Evolutionary conservation across 2,888 invertebrate species (phyloP).

Genomic region (Epistrophe grossulariae): DNA sequence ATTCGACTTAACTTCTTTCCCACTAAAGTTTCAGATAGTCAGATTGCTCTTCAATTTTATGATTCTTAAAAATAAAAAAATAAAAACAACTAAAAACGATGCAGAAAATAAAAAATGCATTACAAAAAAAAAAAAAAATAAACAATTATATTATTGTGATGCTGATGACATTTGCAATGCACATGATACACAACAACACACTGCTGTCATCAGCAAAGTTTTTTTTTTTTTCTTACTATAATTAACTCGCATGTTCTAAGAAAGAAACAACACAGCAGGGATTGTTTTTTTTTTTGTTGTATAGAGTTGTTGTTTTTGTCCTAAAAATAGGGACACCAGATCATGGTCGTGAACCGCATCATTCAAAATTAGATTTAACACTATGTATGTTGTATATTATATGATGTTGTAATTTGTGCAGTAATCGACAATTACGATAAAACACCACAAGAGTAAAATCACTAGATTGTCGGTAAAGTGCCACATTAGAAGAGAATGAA

Average conservation of each 20-base stretch:
- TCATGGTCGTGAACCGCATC: slow-evolving; percentile 72
- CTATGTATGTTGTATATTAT: slow-evolving; percentile 8
- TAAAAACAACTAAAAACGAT: neutral
- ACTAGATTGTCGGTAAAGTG: slow-evolving; percentile 42
- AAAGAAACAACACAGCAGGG: slow-evolving; percentile 33
- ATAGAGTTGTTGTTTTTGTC: slow-evolving; percentile 4
- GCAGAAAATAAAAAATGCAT: neutral
- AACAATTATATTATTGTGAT: slow-evolving; percentile 10
- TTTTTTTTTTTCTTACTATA: no score
- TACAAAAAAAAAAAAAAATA: neutral
- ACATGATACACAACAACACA: slow-evolving; percentile 46
- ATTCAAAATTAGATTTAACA: slow-evolving; percentile 71
- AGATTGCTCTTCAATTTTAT: no score
- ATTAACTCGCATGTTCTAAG: slow-evolving; percentile 31
- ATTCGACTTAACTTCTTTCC: no score
- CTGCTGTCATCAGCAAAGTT: slow-evolving; percentile 23
- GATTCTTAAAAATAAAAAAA: no score
- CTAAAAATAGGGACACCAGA: slow-evolving; percentile 69
- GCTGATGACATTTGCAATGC: slow-evolving; percentile 54
- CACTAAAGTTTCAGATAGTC: no score
- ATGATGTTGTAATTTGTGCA: slow-evolving; percentile 60
- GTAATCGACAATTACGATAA: slow-evolving; percentile 71
- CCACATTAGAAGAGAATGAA: slow-evolving; percentile 3
- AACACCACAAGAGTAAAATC: slow-evolving; percentile 27
- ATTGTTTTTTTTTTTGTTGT: slow-evolving; percentile 10